Base-by-base conservation (phyloP, 2,797 vertebrate species). In the Tamandua tetradactyla region DNA sequence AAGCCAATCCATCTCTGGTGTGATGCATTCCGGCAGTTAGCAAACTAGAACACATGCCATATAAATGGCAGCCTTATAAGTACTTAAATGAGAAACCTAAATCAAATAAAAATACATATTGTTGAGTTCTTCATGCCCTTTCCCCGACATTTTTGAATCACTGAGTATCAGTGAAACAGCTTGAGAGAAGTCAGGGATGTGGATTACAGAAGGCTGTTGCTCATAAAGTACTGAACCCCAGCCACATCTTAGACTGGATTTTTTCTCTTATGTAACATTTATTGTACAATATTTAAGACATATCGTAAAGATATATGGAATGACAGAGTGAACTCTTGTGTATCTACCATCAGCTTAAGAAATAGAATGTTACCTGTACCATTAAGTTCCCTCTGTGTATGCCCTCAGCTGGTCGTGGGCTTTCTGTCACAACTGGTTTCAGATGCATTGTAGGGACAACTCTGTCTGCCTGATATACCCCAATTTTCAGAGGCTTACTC, bases 381-480 rank as follows among this genome's bases (percentile, higher is more conserved):
- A 4, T 71, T 57, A 49, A 71, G 10, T 20, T 71, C 15, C 7
- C 15, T 89, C 64, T 75, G 17, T 91, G n/a, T 32, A 71, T 47
- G 2, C 35, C n/a, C 14, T 92, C 17, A 64, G 62, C 30, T 82
- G 32, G 37, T 47, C 4, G 0, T 71, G 37, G 44, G 25, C 25
- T 49, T 95, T 72, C 35, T 87, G 17, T 84, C 40, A 80, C 35
- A 66, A 20, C 14, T 59, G 76, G 42, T 79, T 87, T 80, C 59
- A 95, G 66, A 69, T 71, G 62, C 61, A 81, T 87, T 49, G n/a
- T 81, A n/a, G n/a, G 88, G n/a, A 87, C 59, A 89, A 2, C 22
- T 68, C 18, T 75, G 0, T 22, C 82, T n/a, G 42, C 61, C 76
- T 86, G n/a, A 94, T 80, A 96, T 71, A 71, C 13, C 27, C 64